Conservation (phyloP, 2,113 vertebrate genomes). For the Elaphurus davidianus region DNA sequence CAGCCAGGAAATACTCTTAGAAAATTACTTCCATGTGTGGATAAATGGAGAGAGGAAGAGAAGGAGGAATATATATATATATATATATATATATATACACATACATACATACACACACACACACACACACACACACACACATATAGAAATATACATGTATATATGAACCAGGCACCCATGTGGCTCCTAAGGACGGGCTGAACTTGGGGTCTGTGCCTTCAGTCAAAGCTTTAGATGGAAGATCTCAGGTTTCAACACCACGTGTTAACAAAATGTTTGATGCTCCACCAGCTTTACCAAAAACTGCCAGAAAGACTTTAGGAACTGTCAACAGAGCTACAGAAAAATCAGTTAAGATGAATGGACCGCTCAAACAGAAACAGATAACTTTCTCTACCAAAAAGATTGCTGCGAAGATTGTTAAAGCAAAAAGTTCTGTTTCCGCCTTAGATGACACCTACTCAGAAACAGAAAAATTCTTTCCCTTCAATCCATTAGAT, state of each 20-base stretch:
- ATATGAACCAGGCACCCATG: background rate
- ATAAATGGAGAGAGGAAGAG: background rate
- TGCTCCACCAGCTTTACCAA: slow-evolving; percentile 35
- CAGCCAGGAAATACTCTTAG: background rate
- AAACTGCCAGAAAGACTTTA: slow-evolving; percentile 80
- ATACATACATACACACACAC: fast-evolving
- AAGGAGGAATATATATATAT: no score
- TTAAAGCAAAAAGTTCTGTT: background rate
- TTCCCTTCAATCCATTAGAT: background rate
- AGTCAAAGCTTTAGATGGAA: slow-evolving; percentile 70
- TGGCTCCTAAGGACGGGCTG: background rate
- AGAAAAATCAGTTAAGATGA: background rate
- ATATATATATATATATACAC: background rate
- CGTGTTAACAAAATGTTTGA: slow-evolving; percentile 68
- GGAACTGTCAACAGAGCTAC: slow-evolving; percentile 79
- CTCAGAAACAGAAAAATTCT: background rate
- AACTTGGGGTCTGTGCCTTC: background rate
- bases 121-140: fast-evolving
- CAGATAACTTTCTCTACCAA: slow-evolving; percentile 46
- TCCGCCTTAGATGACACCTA: background rate
- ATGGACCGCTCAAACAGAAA: slow-evolving; percentile 58
- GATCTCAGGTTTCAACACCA: slow-evolving; percentile 62
- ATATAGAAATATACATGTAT: background rate
- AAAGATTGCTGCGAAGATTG: slow-evolving; percentile 66
- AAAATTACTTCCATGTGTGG: background rate